Conservation (phyloP, 2,113 vertebrate genomes). For the Columbina picui region DNA sequence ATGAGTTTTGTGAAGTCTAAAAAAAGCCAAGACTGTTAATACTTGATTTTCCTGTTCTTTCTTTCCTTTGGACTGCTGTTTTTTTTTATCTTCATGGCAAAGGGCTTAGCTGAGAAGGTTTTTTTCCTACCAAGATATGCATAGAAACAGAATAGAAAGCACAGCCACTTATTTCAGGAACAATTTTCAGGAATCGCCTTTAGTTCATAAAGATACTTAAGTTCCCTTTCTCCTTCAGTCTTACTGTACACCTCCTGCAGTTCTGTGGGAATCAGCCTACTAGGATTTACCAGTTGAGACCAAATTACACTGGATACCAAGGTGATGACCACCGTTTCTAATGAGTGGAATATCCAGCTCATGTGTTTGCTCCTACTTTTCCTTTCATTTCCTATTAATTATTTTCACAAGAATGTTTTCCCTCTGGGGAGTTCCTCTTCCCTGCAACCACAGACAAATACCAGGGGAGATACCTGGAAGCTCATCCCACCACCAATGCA, state of each 20-base stretch:
- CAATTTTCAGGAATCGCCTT: neutral
- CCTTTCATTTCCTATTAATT: neutral
- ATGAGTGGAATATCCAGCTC: neutral
- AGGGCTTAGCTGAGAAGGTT: neutral
- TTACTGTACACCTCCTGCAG: neutral
- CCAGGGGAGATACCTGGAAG: neutral
- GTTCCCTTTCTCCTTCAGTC: neutral
- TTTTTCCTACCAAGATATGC: neutral
- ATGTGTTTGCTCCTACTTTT: neutral
- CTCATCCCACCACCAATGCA: neutral
- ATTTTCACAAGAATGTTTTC: neutral
- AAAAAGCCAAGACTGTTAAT: neutral
- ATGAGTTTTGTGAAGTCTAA: neutral
- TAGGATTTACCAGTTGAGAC: neutral
- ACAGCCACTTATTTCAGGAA: neutral
- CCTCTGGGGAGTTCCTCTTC: neutral
- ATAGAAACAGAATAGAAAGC: neutral
- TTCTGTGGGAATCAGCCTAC: neutral
- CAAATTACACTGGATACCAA: neutral
- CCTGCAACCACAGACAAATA: neutral
- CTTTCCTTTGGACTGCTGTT: neutral
- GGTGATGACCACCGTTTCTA: neutral
- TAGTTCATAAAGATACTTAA: neutral
- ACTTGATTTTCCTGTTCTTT: conserved; percentile 27
- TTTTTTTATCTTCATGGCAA: conserved; percentile 13